These are phyloP conservation scores for Amiota minor DNA, from an alignment of 2,888 invertebrate genomes.

Conservation along the genomic window DNA sequence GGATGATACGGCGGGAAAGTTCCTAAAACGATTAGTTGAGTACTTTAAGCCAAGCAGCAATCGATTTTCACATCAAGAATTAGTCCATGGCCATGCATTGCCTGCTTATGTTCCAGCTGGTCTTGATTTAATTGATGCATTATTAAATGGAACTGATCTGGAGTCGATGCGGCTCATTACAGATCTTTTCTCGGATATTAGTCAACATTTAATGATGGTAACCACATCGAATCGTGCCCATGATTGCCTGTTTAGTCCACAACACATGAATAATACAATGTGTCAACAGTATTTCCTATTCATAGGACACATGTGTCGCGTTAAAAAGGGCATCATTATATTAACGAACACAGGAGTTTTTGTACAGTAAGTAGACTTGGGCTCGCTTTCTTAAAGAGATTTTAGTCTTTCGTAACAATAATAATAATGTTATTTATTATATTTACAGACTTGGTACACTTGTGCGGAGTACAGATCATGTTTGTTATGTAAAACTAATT, in stretches of 20 bases:
- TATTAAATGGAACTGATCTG: constrained; percentile 72
- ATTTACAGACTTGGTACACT: constrained; percentile 83
- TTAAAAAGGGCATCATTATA: constrained; percentile 79
- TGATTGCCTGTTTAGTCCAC: constrained; percentile 90
- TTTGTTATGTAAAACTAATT: constrained; percentile 94
- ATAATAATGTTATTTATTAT: neutral
- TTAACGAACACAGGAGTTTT: constrained; percentile 84
- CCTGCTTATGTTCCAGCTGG: constrained; percentile 71
- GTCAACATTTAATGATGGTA: constrained; percentile 82
- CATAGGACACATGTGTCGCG: constrained; percentile 88
- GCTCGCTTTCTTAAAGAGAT: neutral
- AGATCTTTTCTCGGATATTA: constrained; percentile 87
- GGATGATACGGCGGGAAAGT: constrained; percentile 79
- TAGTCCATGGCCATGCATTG: constrained; percentile 74
- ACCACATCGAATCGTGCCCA: constrained; percentile 84
- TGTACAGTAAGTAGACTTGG: constrained; percentile 77
- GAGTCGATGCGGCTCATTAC: constrained; percentile 83
- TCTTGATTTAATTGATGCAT: constrained; percentile 72
- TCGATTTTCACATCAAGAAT: constrained; percentile 88
- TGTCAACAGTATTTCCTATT: constrained; percentile 96
- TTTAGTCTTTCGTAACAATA: neutral
- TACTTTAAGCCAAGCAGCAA: constrained; percentile 92
- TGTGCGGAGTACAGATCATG: constrained; percentile 87
- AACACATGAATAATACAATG: constrained; percentile 89
- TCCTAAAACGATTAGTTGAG: constrained; percentile 84